Percentiles rank a stretch among this genome's conserved stretches.
Conservation (phyloP, 53 echinoderm and acorn worm genomes). For the Arbacia lixula region DNA sequence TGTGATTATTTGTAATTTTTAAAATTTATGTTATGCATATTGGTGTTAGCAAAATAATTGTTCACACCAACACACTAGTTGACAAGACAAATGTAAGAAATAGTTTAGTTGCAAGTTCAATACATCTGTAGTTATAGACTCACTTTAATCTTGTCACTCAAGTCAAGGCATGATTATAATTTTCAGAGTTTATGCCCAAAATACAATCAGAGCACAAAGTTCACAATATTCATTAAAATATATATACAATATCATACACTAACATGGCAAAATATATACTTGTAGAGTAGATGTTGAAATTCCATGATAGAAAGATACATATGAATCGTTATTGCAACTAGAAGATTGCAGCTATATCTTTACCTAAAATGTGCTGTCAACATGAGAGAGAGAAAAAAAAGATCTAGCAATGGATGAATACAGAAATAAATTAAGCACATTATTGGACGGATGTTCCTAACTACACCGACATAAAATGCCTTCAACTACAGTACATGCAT, state of each 20-base stretch:
- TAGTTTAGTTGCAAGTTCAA: too few species aligned
- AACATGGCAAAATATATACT: slow-evolving; percentile 44
- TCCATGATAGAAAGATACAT: not conserved
- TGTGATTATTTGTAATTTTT: too few species aligned
- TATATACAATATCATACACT: slow-evolving; percentile 42
- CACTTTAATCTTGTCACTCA: slow-evolving; percentile 34
- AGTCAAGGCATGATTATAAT: slow-evolving; percentile 1
- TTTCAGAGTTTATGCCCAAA: not conserved
- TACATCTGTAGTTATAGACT: not conserved
- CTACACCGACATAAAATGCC: too few species aligned
- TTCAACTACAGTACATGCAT: too few species aligned
- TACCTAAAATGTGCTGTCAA: slow-evolving; percentile 17
- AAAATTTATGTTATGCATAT: too few species aligned
- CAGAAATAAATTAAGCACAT: slow-evolving; percentile 8
- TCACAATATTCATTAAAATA: slow-evolving; percentile 1
- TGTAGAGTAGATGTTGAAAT: slow-evolving; percentile 6
- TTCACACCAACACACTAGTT: not conserved
- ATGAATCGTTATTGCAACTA: slow-evolving; percentile 18
- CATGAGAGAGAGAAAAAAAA: slow-evolving; percentile 5
- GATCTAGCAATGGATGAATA: not conserved
- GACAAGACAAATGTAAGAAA: too few species aligned
- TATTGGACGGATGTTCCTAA: slow-evolving; percentile 25
- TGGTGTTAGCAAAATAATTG: too few species aligned
- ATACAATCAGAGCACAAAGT: not conserved
- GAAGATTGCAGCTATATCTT: slow-evolving; percentile 24